phyloP scores from a whole-genome alignment of 2,888 invertebrate species.

The Alentia gelatinosa region DNA sequence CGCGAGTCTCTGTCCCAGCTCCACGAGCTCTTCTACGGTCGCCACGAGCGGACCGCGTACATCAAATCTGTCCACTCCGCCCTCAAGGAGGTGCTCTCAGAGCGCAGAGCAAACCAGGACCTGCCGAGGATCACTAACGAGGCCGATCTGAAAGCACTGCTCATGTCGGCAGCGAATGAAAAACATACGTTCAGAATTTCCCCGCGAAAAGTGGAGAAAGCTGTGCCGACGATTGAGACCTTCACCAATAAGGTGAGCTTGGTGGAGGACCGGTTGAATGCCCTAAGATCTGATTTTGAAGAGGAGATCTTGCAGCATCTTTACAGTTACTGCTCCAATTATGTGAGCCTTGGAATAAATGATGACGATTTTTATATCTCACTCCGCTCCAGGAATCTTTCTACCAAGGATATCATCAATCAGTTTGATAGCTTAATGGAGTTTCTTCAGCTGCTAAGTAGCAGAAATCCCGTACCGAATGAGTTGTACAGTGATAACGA shows the following conservation, averaged over 20 bases:
- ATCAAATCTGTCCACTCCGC: neutral
- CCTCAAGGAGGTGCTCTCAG: neutral
- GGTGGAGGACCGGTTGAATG: neutral
- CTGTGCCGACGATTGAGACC: neutral
- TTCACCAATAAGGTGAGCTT: neutral
- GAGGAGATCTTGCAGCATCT: conserved; percentile 48
- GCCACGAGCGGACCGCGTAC: conserved; percentile 8
- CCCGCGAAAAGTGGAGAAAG: neutral
- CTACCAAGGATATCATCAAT: conserved; percentile 6
- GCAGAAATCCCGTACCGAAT: neutral
- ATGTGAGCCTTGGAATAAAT: conserved; percentile 52
- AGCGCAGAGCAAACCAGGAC: neutral
- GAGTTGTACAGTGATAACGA: conserved; percentile 48
- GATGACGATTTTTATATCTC: conserved; percentile 56
- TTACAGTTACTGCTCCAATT: conserved; percentile 53
- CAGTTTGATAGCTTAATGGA: conserved; percentile 35
- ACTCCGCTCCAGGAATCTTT: neutral
- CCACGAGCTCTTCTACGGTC: conserved; percentile 10
- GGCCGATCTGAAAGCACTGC: conserved; percentile 5
- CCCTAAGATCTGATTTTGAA: neutral
- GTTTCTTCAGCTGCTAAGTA: neutral
- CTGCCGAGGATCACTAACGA: neutral
- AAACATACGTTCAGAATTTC: neutral
- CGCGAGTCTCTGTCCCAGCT: neutral
- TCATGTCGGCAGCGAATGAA: neutral